Base-by-base conservation (phyloP, 2,113 vertebrate species). In the Hippolais icterina region DNA sequence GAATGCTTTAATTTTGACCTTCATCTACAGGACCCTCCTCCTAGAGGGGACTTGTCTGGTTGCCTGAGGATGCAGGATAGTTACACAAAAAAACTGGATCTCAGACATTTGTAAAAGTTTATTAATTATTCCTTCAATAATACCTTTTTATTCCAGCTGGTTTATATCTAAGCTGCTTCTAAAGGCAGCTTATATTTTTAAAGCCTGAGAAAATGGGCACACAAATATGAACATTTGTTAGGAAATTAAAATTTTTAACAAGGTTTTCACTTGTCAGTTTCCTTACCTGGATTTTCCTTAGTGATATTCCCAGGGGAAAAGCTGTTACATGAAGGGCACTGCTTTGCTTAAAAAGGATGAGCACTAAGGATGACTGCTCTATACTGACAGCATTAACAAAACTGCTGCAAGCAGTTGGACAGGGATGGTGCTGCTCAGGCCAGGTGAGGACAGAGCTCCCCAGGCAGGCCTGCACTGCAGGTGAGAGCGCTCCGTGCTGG, bases 401-500 rank as follows among this genome's bases (percentile, higher is more conserved):
- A 46, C 8, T 71, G 19, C 87, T 75, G 41, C 24, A 49, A 85
- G 75, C 12, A 53, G 9, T 52, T 59, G 59, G 53, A 18, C 46
- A 64, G 22, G 25, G 20, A 1, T 41, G 25, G 31, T 25, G 14
- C 9, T 72, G 52, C 29, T 28, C 5, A 18, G 52, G 71, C 60
- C 11, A 6, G 41, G 28, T 63, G 92, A 84, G 77, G 60, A 53
- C 39, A 46, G 12, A 29, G 44, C 24, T 94, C 16, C 57, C 39
- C 27, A 75, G 42, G 5, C 29, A 61, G 31, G 15, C 11, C 59
- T n/a, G 44, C 21, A 41, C 57, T 19, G 39, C 19, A 49, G 65
- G 17, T 3, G 3, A n/a, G 18, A 80, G 31, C 37, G 14, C 24
- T 25, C 0, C 0, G 6, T 2, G 42, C 4, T 25, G 10, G 41